Percentiles rank a stretch among this genome's conserved stretches.
phyloP scores from a whole-genome alignment of 1,140 invertebrate genomes.

The Grapholita molesta region DNA sequence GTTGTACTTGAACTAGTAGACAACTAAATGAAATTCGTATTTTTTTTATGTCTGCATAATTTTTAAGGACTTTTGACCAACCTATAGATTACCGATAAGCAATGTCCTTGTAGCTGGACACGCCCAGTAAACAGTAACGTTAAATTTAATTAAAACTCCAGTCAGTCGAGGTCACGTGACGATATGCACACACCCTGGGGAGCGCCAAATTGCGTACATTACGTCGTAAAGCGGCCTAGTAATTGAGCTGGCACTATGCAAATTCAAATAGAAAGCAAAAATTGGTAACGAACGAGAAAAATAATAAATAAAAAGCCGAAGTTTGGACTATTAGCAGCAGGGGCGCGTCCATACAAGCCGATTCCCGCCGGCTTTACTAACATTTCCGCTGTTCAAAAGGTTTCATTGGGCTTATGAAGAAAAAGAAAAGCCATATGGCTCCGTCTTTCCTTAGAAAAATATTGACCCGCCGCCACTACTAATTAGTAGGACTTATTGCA shows the following conservation, averaged over 20 bases:
- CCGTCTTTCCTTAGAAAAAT: no score
- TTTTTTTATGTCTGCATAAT: neutral
- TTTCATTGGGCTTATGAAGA: no score
- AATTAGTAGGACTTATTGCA: no score
- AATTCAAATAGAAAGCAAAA: neutral
- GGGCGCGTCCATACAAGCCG: no score
- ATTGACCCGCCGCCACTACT: no score
- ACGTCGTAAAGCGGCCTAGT: neutral
- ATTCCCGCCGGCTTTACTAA: no score
- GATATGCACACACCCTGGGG: neutral
- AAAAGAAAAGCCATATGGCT: no score
- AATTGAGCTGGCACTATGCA: neutral
- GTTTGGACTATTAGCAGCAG: no score
- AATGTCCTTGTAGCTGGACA: neutral
- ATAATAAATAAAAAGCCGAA: neutral
- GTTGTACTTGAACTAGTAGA: no score
- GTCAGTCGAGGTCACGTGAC: neutral
- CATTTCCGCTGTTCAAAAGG: no score
- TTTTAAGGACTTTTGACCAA: neutral
- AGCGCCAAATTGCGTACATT: neutral
- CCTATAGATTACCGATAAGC: neutral
- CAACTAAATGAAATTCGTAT: no score
- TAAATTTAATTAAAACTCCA: constrained; percentile 5
- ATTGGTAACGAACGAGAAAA: neutral
- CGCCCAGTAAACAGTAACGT: neutral